Base-by-base conservation (phyloP, 2,113 vertebrate genomes). In the Hypanus sabinus region DNA sequence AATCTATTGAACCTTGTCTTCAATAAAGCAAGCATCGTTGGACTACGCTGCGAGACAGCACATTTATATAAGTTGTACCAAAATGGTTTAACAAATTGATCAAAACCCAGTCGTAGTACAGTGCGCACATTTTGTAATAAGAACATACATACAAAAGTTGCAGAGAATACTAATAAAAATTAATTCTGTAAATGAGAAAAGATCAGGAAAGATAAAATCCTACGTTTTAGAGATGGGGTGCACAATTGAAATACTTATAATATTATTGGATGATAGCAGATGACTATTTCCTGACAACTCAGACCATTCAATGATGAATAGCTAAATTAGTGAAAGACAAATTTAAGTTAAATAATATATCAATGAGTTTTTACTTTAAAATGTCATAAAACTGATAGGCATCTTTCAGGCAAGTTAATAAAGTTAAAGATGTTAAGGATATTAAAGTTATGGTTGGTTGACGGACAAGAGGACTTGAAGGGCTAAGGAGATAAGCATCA, bases 171-270 rank as follows among this genome's bases (percentile, higher is more conserved):
- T 9, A 30, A 57, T 3, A 60, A 57, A 46, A 55, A 60, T 57
- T 85, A 85, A 85, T 27, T 24, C 24, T 85, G 81, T 60, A 85
- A 27, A 85, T 85, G 81, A 85, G 22, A 55, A 85, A 57, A 85
- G 46, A 85, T 60, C 57, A 60, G 46, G 57, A 55, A 55, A 60
- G 30, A 27, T 85, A 30, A 60, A 83, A 85, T 24, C 22, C 81
- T 11, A 60, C 27, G 30, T 11, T n/a, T 9, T 62, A n/a, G 55
- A 87, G 55, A 60, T 22, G 9, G 81, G 12, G 24, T 60, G 55
- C 83, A n/a, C 83, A 30, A 46, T 12, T 87, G 55, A 83, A 8
- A 36, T 24, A 55, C 55, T 1, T 24, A 83, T 9, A 36, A 3
- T 27, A 57, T 55, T 83, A 55, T 83, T 57, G 22, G 57, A 55